phyloP scores from a whole-genome alignment of 1,140 invertebrate genomes.

The Drosophila triauraria region DNA sequence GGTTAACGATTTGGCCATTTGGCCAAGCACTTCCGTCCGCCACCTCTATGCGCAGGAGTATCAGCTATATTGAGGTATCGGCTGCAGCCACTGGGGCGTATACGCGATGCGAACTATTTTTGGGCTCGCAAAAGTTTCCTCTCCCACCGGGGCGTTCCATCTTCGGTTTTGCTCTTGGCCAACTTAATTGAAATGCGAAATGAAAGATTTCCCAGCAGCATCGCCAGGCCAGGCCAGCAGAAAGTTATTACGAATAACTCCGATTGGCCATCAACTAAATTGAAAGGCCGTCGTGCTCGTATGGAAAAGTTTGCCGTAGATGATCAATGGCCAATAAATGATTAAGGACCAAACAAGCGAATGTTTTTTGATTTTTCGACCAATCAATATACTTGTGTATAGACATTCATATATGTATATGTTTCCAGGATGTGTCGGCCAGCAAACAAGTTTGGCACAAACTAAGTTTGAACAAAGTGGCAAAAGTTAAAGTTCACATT shows the following conservation, averaged over 20 bases:
- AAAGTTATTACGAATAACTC: constrained; percentile 53
- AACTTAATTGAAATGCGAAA: constrained; percentile 52
- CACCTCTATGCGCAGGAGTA: constrained; percentile 21
- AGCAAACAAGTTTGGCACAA: constrained; percentile 22
- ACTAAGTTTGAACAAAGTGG: constrained; percentile 17
- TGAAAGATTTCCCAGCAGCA: constrained; percentile 15
- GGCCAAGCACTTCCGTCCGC: constrained; percentile 58
- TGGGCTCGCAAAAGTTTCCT: constrained; percentile 30
- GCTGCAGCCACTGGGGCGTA: constrained; percentile 10
- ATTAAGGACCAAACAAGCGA: constrained; percentile 18
- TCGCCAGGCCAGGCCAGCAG: too few relatives aligned
- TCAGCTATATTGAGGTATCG: background rate
- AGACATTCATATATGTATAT: background rate
- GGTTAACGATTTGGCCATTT: constrained; percentile 65
- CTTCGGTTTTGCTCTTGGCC: constrained; percentile 30
- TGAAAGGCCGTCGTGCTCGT: constrained; percentile 30
- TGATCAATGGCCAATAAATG: constrained; percentile 54
- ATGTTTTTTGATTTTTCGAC: constrained; percentile 25
- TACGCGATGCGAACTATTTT: constrained; percentile 40
- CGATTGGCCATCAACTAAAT: constrained; percentile 51
- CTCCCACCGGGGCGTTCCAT: constrained; percentile 47
- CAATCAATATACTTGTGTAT: constrained; percentile 28
- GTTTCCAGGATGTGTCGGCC: constrained; percentile 5
- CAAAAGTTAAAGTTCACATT: constrained; percentile 37
- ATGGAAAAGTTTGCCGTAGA: constrained; percentile 24